These are phyloP conservation scores for Anthophora plumipes DNA, from an alignment of 2,888 invertebrate species.

Conservation along the genomic window DNA sequence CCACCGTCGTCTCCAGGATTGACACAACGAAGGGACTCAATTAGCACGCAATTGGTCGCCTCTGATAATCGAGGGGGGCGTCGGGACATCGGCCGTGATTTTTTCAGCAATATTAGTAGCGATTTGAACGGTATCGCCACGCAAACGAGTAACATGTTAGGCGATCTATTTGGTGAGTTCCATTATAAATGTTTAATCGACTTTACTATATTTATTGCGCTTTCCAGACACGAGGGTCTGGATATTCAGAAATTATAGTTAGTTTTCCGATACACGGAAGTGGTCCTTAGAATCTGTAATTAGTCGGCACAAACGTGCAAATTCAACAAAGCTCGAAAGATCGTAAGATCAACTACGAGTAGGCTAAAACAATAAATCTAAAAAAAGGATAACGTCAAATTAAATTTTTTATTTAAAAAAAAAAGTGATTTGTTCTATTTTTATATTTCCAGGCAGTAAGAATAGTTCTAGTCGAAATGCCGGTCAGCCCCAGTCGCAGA, in stretches of 20 bases:
- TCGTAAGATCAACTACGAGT: too few relatives aligned
- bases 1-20: conserved; percentile 77
- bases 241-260: too few relatives aligned
- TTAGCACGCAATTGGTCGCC: conserved; percentile 87
- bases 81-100: conserved; percentile 89
- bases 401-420: background rate
- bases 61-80: conserved; percentile 85
- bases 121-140: conserved; percentile 97
- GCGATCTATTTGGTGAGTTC: conserved; percentile 93
- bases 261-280: too few relatives aligned
- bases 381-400: too few relatives aligned
- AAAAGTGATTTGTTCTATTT: background rate
- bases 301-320: too few relatives aligned
- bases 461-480: conserved; percentile 82
- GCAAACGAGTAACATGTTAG: conserved; percentile 97
- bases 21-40: conserved; percentile 86
- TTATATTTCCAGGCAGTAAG: conserved; percentile 79
- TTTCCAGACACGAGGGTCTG: too few relatives aligned
- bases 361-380: background rate
- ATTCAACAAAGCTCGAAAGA: too few relatives aligned
- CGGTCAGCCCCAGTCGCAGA: conserved; percentile 85
- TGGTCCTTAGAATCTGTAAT: too few relatives aligned
- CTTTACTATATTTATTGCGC: too few relatives aligned
- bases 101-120: conserved; percentile 95
- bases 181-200: too few relatives aligned